Evolutionary conservation across 2,113 vertebrate species (phyloP), one percentile per base, ranked within the genome.

Genomic region (Geococcyx californianus): DNA sequence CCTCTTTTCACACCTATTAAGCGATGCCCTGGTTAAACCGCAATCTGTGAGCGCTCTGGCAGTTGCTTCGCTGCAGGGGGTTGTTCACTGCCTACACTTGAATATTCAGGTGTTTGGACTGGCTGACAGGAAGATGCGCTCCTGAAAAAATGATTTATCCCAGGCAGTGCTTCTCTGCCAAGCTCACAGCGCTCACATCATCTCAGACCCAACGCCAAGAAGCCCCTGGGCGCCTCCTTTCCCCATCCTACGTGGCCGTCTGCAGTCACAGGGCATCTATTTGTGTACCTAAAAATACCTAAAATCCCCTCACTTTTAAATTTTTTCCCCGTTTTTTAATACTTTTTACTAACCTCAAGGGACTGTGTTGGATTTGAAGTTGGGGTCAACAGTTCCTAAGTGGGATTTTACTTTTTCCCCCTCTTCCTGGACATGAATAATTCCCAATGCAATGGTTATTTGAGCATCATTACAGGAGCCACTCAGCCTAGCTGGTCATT

Each of bases 401-500:
- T 11, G 29, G 13, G 29, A 59, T 49, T 67, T 36, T 36, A 49
- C 20, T 8, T 1, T 4, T 21, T 11, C 5, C 1, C 24, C 7
- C 18, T 26, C 56, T 55, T 84, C 18, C 44, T 84, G 62, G 62
- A 64, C 62, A 64, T 16, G 70, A 90, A 63, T 87, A 91, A 93
- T 94, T 94, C 79, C 54, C 52, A 60, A 47, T 16, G 29, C 55
- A 25, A 25, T 12, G 49, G 81, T 68, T 96, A 62, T 89, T 95
- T 79, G 31, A 94, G 94, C 92, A 83, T 74, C 60, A 11, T 90
- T 93, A 91, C 3, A 79, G 88, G 51, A 94, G 75, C 51, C 75
- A 89, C 93, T 70, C 81, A 88, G 92, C 56, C 63, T 25, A 89
- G 88, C 28, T 84, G 91, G 90, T 87, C 79, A 45, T 93, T 97